phyloP scores from a whole-genome alignment of 2,888 invertebrate species.

The Polymixis lichenea region DNA sequence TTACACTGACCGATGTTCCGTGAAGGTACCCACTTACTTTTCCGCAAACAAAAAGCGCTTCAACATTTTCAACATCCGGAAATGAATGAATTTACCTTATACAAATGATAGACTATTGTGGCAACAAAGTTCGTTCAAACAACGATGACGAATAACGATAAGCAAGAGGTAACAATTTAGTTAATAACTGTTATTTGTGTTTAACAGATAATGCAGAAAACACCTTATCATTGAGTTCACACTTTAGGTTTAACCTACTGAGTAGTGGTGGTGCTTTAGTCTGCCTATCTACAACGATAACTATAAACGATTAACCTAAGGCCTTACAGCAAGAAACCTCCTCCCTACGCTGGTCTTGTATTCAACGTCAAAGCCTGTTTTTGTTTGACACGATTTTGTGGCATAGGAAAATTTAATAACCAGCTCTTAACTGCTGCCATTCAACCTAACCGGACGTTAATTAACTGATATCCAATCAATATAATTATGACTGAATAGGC shows the following conservation, averaged over 20 bases:
- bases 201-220: conserved; percentile 32
- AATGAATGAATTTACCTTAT: conserved; percentile 46
- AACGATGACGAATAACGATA: conserved; percentile 34
- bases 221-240: conserved; percentile 15
- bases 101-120: conserved; percentile 42
- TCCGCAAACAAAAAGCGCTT: conserved; percentile 49
- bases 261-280: neutral
- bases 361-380: conserved; percentile 40
- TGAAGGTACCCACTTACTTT: conserved; percentile 54
- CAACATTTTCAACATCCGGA: conserved; percentile 53
- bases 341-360: conserved; percentile 8
- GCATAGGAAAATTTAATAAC: conserved; percentile 42
- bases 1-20: conserved; percentile 55
- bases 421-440: conserved; percentile 37
- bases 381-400: conserved; percentile 24
- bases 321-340: conserved; percentile 22
- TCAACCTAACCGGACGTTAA: conserved; percentile 29
- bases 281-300: conserved; percentile 3
- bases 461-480: conserved; percentile 48
- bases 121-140: conserved; percentile 28
- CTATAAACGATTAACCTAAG: conserved; percentile 19
- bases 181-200: conserved; percentile 50
- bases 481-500: conserved; percentile 25
- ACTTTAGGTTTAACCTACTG: conserved; percentile 20
- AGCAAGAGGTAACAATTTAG: conserved; percentile 29